Conservation (phyloP, 2,888 invertebrate species). For the Anticlea derivata region DNA sequence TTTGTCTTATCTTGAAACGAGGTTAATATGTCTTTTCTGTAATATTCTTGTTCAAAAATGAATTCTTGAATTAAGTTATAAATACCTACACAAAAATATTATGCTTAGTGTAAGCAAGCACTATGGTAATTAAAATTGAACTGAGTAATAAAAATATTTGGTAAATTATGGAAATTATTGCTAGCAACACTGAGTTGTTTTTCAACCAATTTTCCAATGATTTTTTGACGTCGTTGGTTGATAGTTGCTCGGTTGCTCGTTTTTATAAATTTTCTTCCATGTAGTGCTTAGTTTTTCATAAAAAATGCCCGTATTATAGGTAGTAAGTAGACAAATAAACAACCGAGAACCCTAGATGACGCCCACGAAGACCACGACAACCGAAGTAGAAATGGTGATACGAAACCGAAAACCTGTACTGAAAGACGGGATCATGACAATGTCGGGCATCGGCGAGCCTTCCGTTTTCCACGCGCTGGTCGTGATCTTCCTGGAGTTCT, state of each 20-base stretch:
- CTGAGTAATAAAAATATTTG: background rate
- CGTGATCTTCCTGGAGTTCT: conserved; percentile 99
- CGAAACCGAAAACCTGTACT: conserved; percentile 93
- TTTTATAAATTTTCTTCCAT: conserved; percentile 66
- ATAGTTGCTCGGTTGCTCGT: conserved; percentile 70
- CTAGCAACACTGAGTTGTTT: conserved; percentile 72
- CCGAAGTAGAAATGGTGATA: conserved; percentile 94
- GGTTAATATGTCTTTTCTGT: too few species aligned
- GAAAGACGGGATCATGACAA: conserved; percentile 95
- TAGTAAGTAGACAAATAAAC: conserved; percentile 68
- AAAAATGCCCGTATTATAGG: conserved; percentile 70
- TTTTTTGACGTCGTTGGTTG: conserved; percentile 77
- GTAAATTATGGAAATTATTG: background rate
- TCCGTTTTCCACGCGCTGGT: conserved; percentile 99
- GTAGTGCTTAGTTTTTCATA: conserved; percentile 72
- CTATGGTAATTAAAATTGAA: too few species aligned
- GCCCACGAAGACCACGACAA: conserved; percentile 91
- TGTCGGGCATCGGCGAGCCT: conserved; percentile 95
- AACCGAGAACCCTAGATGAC: conserved; percentile 81
- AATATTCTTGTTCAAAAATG: too few species aligned
- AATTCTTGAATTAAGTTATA: too few species aligned
- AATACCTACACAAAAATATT: too few species aligned
- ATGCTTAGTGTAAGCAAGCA: too few species aligned
- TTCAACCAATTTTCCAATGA: conserved; percentile 71
- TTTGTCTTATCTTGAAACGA: too few species aligned